Evolutionary conservation across 2,113 vertebrate species (phyloP), one percentile per base, ranked within the genome.

Genomic region (Chionis minor): DNA sequence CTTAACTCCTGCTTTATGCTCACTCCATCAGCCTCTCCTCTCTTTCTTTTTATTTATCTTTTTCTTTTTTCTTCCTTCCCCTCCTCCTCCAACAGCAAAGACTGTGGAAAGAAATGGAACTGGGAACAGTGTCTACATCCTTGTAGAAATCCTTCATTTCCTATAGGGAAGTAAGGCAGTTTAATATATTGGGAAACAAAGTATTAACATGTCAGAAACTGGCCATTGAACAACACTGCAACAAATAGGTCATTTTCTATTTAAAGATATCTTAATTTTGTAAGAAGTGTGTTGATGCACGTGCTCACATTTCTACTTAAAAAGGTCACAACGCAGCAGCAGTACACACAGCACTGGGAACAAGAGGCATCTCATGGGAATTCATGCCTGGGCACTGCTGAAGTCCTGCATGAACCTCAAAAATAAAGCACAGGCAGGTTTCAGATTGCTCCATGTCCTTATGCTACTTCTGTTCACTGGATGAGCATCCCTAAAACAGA

Each of bases 71-170:
- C 8, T 3, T 0, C 1, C 3, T 19, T 73, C 24, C 63, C 70
- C 69, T 90, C 70, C 74, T 81, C 61, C 69, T 63, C 21, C 61
- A 81, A 23, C 70, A 92, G 44, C 52, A 91, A 78, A 40, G 49
- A 91, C 80, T 93, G 67, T 97, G 91, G 88, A 91, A 96, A 97
- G 94, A 90, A 87, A 85, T 14, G 67, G 30, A 33, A 71, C 32
- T 40, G 40, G 44, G 65, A 94, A 66, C 19, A 7, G 40, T 32
- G 27, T 15, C 63, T 66, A 66, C 73, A 92, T 80, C 94, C 54
- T 70, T 88, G 62, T 90, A 79, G 74, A 95, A 97, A 96, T 92
- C 91, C 88, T 94, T 94, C 44, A 89, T 90, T 97, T 95, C 88
- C 91, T 92, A 84, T 86, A 92, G 94, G 83, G 75, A 97, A 97